Conservation (phyloP, 2,888 invertebrate species). For the Nematopogon swammerdamellus region DNA sequence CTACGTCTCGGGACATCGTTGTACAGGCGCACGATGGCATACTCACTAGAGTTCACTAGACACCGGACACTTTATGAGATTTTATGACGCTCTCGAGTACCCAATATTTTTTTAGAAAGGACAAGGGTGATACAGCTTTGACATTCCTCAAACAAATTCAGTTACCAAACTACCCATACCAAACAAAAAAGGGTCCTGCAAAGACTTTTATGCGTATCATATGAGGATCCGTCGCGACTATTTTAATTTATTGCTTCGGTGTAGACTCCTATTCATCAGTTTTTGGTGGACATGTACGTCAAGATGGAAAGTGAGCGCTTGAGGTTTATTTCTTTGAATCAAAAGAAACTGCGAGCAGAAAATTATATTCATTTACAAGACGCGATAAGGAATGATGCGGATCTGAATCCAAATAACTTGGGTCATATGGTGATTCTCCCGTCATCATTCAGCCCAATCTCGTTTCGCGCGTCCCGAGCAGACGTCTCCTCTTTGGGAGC, state of each 20-base stretch:
- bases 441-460: slow-evolving; percentile 16
- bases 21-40: too few species aligned
- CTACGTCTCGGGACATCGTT: too few species aligned
- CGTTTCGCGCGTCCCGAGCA: too few species aligned
- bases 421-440: slow-evolving; percentile 19
- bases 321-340: slow-evolving; percentile 17
- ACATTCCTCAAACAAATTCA: too few species aligned
- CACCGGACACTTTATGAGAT: too few species aligned
- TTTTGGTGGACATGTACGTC: slow-evolving; percentile 11
- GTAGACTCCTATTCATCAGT: slow-evolving; percentile 9
- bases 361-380: slow-evolving; percentile 18
- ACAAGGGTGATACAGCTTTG: too few species aligned
- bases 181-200: too few species aligned
- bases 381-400: slow-evolving; percentile 10
- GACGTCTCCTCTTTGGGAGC: too few species aligned
- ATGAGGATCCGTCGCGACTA: slow-evolving; percentile 1
- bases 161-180: too few species aligned
- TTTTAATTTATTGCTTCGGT: slow-evolving; percentile 10
- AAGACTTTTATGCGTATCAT: slow-evolving; percentile 2
- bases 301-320: slow-evolving; percentile 10
- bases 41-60: too few species aligned
- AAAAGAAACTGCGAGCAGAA: slow-evolving; percentile 19
- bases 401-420: slow-evolving; percentile 16
- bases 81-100: too few species aligned
- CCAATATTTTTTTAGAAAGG: too few species aligned